A percentile compares a stretch with the other conserved stretches of the same genome.
Evolutionary conservation across 2,113 vertebrate genomes (phyloP).

Genomic region (Chamaea fasciata): DNA sequence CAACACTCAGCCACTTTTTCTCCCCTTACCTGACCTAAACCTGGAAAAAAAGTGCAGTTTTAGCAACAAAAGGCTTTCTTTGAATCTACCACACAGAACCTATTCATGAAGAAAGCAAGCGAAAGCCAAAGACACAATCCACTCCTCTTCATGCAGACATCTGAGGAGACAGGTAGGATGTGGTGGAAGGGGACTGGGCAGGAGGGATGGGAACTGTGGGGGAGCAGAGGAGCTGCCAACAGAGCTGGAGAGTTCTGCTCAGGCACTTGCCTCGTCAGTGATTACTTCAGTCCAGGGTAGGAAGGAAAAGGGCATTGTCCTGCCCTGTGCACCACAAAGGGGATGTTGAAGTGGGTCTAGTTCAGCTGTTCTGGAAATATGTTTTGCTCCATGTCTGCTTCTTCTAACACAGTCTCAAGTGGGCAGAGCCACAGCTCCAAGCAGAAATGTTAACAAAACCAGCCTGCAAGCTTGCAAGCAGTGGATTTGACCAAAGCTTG

Average conservation of each 20-base stretch:
- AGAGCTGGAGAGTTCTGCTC: neutral
- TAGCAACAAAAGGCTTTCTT: neutral
- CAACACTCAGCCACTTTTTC: neutral
- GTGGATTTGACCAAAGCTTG: neutral
- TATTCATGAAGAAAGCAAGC: neutral
- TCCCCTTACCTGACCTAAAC: neutral
- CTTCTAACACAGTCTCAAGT: neutral
- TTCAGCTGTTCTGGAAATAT: neutral
- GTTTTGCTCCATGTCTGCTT: neutral
- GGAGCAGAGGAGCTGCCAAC: neutral
- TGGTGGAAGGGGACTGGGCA: neutral
- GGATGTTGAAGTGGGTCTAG: neutral
- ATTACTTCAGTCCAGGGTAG: neutral
- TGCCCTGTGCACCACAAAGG: neutral
- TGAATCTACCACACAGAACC: neutral
- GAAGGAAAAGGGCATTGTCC: neutral
- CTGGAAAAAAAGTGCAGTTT: neutral
- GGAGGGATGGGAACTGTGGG: neutral
- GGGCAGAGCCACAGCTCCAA: accelerated
- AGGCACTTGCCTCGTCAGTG: accelerated
- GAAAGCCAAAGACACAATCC: neutral
- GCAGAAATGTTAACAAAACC: neutral
- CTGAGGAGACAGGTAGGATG: neutral
- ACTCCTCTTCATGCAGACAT: neutral
- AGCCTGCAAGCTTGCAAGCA: accelerated